Evolutionary conservation across 1,140 invertebrate genomes (phyloP), one percentile per base, ranked within the genome.

Genomic region (Tachypleus tridentatus): DNA sequence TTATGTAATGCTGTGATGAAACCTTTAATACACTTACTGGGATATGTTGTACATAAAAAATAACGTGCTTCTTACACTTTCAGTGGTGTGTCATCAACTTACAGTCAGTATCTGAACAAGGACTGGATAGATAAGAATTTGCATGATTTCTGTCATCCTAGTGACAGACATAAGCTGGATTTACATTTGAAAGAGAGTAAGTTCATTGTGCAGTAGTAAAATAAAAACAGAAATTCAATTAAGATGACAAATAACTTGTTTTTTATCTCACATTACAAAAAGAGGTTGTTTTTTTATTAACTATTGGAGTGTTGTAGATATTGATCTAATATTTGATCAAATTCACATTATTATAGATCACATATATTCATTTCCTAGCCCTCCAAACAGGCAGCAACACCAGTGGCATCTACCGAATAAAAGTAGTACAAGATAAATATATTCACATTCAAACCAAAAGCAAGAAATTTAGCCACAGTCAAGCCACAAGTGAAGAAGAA

Each of bases 371-470:
- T 29, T 29, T 29, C 29, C 3, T 52, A 69, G 85, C 86, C 49
- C 75, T 87, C 71, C 80, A 83, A 72, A 78, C 79, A 50, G 86
- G 85, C 51, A 81, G 83, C 69, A 82, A 82, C 73, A 84, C 85
- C 72, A 87, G 87, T 77, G 80, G 82, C 68, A 83, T 88, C 52
- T 93, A 91, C 79, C 82, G 87, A 64, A 77, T 96, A 67, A 84
- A 86, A 70, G 73, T 95, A 64, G 77, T 81, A 62, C 81, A 86
- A 67, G 86, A 90, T 74, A 85, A 85, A 73, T 89, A 86, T 77
- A 80, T 94, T 64, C 85, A 87, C 75, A 86, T 94, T 65, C 88
- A 89, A 80, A 91, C 91, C 53, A 90, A 89, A 76, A 91, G 90
- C 70, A 89, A 88, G 78, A 79, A 88, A 66, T 93, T 93, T 75